phyloP scores from a whole-genome alignment of 2,797 vertebrate species.

The Anisognathus igniventris region DNA sequence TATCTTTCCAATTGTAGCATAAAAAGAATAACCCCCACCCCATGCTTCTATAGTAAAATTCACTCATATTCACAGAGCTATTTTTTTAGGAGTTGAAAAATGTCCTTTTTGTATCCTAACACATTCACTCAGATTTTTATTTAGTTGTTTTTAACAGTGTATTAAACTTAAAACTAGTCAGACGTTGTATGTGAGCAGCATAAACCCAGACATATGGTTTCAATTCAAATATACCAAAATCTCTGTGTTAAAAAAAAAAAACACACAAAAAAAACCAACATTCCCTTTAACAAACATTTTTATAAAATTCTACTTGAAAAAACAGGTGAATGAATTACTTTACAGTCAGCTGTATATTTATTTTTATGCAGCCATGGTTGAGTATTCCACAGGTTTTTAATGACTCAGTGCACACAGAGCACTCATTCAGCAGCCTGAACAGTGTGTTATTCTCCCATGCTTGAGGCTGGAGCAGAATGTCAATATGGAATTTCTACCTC shows the following conservation, averaged over 20 bases:
- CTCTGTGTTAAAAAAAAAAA: neutral
- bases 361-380: conserved; percentile 56
- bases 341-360: conserved; percentile 52
- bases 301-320: conserved; percentile 54
- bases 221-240: conserved; percentile 37
- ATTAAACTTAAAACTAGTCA: conserved; percentile 53
- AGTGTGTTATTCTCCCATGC: conserved; percentile 32
- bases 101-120: neutral
- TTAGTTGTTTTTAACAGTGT: conserved; percentile 17
- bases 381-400: conserved; percentile 44
- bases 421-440: conserved; percentile 63
- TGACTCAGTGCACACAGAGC: conserved; percentile 35
- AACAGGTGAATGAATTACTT: conserved; percentile 51
- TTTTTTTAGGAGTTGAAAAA: conserved; percentile 8
- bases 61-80: neutral
- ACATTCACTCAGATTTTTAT: neutral
- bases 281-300: conserved; percentile 54
- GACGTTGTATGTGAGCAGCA: conserved; percentile 9
- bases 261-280: neutral
- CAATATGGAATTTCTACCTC: conserved; percentile 33
- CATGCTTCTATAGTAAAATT: neutral
- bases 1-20: neutral
- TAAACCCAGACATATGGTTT: conserved; percentile 58
- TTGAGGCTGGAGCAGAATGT: neutral
- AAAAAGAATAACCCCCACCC: neutral